Percentiles rank a stretch among this genome's conserved stretches.
Conservation (phyloP, 2,888 invertebrate genomes). For the Malacosoma neustria region DNA sequence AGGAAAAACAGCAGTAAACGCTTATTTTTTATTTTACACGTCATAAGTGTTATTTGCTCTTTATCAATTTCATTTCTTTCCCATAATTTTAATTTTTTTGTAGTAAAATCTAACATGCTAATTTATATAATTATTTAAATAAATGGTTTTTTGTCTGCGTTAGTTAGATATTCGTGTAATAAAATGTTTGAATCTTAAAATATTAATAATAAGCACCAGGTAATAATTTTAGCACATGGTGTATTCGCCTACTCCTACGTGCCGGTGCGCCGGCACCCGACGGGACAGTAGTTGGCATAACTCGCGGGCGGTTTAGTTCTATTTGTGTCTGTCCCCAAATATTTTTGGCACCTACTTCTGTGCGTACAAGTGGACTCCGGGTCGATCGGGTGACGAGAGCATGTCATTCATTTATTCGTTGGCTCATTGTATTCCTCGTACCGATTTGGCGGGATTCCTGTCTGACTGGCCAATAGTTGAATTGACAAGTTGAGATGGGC, state of each 20-base stretch:
- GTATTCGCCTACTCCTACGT: constrained; percentile 54
- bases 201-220: too few species aligned
- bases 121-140: too few species aligned
- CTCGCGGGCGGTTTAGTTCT: constrained; percentile 41
- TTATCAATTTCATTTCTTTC: too few species aligned
- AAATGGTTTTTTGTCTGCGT: too few species aligned
- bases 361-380: constrained; percentile 53
- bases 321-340: constrained; percentile 66
- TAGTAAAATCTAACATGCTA: too few species aligned
- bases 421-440: constrained; percentile 63
- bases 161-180: too few species aligned
- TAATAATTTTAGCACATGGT: too few species aligned
- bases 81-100: too few species aligned
- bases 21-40: too few species aligned
- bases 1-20: too few species aligned
- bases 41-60: too few species aligned
- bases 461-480: constrained; percentile 52
- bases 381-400: constrained; percentile 39
- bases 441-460: constrained; percentile 55
- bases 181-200: too few species aligned
- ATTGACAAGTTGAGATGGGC: constrained; percentile 42
- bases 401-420: constrained; percentile 71
- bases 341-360: constrained; percentile 64
- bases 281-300: constrained; percentile 63
- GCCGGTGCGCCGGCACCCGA: constrained; percentile 39